Conservation (phyloP, 2,888 invertebrate species). For the Rotaria socialis region DNA sequence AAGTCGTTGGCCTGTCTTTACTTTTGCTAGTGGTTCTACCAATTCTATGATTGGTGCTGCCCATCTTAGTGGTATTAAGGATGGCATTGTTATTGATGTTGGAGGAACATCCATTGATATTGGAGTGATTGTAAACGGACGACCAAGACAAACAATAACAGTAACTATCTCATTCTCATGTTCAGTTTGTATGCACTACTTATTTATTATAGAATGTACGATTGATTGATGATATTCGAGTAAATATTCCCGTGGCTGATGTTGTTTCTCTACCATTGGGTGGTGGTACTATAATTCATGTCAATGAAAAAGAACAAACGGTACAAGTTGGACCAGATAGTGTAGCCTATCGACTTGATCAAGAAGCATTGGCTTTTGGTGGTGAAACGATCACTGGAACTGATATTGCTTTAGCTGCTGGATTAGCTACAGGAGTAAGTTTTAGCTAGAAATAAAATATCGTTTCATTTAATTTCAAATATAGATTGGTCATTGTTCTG, state of each 20-base stretch:
- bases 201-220: neutral
- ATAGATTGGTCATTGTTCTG: neutral
- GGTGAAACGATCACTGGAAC: conserved; percentile 52
- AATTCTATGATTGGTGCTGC: conserved; percentile 58
- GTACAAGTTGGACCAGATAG: conserved; percentile 53
- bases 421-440: conserved; percentile 47
- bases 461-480: neutral
- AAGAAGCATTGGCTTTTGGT: conserved; percentile 52
- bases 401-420: conserved; percentile 54
- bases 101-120: conserved; percentile 56
- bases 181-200: neutral
- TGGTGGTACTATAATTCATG: conserved; percentile 54
- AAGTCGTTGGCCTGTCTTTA: conserved; percentile 51
- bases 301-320: conserved; percentile 31
- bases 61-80: conserved; percentile 50
- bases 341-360: conserved; percentile 52
- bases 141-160: conserved; percentile 53
- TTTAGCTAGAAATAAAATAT: conserved; percentile 48
- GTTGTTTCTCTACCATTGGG: conserved; percentile 55
- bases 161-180: conserved; percentile 49
- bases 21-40: conserved; percentile 57
- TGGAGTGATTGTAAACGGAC: conserved; percentile 53
- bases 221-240: conserved; percentile 53
- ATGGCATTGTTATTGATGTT: conserved; percentile 55
- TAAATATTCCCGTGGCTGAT: conserved; percentile 56